Evolutionary conservation across 2,113 vertebrate species (phyloP).

Genomic region (Bufo bufo): DNA sequence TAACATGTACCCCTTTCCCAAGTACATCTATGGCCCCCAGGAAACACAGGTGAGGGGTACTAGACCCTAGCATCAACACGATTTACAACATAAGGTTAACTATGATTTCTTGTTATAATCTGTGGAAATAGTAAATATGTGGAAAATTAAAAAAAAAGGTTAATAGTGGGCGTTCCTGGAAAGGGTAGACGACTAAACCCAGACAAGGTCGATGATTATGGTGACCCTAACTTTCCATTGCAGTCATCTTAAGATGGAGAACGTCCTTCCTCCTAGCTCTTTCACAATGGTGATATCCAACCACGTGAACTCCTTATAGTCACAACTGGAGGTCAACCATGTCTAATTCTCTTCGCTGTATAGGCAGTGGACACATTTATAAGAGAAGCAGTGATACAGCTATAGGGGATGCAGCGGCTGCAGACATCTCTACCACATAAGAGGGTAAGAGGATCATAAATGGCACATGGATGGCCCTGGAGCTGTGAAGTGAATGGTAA

Average conservation of each 20-base stretch:
- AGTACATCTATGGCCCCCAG: constrained; percentile 9
- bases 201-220: background rate
- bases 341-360: too few relatives aligned
- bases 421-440: too few relatives aligned
- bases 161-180: background rate
- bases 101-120: background rate
- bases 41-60: background rate
- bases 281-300: background rate
- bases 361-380: too few relatives aligned
- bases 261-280: background rate
- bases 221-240: background rate
- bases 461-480: too few relatives aligned
- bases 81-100: background rate
- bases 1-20: background rate
- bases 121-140: background rate
- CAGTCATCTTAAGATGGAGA: background rate
- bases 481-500: too few relatives aligned
- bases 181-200: background rate
- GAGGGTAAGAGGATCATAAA: too few relatives aligned
- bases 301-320: background rate
- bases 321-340: too few relatives aligned
- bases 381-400: too few relatives aligned
- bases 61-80: background rate
- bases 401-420: too few relatives aligned
- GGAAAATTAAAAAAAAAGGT: background rate